These are phyloP conservation scores for Parazoanthus swiftii DNA, from an alignment of 92 coral and sea anemone genomes.

Conservation along the genomic window DNA sequence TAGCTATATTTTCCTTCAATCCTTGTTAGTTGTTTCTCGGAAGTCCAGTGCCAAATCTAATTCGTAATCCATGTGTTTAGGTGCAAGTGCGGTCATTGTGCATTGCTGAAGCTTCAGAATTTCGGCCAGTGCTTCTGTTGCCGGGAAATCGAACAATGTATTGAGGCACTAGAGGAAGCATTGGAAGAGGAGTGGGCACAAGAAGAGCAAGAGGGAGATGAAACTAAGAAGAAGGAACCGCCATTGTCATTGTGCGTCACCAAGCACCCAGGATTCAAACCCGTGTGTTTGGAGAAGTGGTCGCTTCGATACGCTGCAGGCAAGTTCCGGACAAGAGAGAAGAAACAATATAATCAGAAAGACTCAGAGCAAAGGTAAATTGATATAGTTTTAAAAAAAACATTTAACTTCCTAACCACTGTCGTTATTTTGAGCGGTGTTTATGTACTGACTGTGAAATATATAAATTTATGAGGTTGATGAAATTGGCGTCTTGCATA, in stretches of 20 bases:
- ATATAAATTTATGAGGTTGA: constrained; percentile 23
- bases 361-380: constrained; percentile 39
- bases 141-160: neutral
- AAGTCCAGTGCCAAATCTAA: too few species aligned
- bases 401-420: neutral
- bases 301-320: constrained; percentile 17
- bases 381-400: constrained; percentile 3
- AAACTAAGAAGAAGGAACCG: neutral
- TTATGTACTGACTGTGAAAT: constrained; percentile 17
- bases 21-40: too few species aligned
- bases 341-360: constrained; percentile 28
- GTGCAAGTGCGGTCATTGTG: constrained; percentile 7
- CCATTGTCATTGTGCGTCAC: neutral
- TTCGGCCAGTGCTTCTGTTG: neutral
- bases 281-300: constrained; percentile 4
- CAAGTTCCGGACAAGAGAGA: constrained; percentile 24
- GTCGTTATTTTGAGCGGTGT: constrained; percentile 31
- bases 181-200: constrained; percentile 3
- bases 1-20: too few species aligned
- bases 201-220: neutral
- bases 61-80: neutral
- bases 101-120: neutral
- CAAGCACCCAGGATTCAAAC: constrained; percentile 15
- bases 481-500: constrained; percentile 21
- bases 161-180: neutral